Percentiles rank a stretch among this genome's conserved stretches.
Conservation (phyloP, 2,797 vertebrate species). For the Sorex maritimensis region DNA sequence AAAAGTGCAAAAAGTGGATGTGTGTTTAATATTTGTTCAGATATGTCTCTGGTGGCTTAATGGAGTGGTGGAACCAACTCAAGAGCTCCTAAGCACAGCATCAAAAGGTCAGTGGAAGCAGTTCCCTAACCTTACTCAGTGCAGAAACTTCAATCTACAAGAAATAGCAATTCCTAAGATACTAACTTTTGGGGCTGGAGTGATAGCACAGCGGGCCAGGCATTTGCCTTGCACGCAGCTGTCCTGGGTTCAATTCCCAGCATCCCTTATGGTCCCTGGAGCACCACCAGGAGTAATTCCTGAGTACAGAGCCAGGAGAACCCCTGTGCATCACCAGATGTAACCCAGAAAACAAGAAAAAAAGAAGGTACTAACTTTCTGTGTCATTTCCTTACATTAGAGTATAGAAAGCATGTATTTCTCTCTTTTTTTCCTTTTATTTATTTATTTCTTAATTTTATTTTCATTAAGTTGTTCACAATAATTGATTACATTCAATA, state of each 20-base stretch:
- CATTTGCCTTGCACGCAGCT: no score
- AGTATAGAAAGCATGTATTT: background rate
- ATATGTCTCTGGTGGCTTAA: background rate
- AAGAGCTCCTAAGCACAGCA: background rate
- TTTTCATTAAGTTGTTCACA: no score
- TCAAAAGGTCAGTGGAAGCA: background rate
- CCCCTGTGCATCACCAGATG: no score
- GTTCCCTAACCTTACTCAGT: background rate
- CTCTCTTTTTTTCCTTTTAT: no score
- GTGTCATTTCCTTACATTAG: background rate
- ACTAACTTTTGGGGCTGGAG: background rate
- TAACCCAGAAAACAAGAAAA: no score
- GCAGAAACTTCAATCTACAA: background rate
- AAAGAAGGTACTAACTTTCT: background rate
- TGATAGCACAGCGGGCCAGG: no score
- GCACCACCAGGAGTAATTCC: no score
- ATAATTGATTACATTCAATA: no score
- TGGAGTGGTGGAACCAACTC: background rate
- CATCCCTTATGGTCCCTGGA: no score
- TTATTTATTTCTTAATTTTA: no score
- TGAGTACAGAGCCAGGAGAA: no score
- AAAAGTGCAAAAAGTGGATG: conserved; percentile 19
- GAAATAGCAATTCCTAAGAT: background rate
- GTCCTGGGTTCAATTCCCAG: no score
- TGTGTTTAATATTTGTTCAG: conserved; percentile 3